Base-by-base conservation (phyloP, 2,888 invertebrate genomes). In the Halictus quadricinctus region DNA sequence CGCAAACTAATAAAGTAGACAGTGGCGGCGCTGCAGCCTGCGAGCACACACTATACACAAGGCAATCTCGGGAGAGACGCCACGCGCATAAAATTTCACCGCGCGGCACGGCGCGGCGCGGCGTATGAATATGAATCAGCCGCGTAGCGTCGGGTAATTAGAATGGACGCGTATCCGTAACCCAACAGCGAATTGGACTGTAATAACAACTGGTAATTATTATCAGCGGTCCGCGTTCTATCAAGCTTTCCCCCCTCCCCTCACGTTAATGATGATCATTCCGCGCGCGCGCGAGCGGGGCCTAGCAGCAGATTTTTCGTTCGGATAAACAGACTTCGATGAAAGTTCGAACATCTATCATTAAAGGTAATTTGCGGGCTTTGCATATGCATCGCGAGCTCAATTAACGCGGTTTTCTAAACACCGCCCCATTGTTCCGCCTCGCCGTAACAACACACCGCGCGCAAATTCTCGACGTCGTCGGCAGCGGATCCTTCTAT, bases 111-210 rank as follows among this genome's bases (percentile, higher is more conserved):
- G 72, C 50, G 50, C 58, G 76, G 72, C 50, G 50, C 58, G 73
- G 69, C 64, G 25, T 75, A 89, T 88, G 89, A 88, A 88, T 88
- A 88, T 88, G 89, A 89, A 88, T 88, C 78, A 79, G 77, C 58
- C 54, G 54, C 72, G 72, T 80, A 78, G 87, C 72, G 76, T 79
- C 43, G 72, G 66, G 83, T 87, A 87, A 88, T 87, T 88, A 88
- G 84, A 85, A 84, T 80, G 88, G 84, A 84, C 80, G 90, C 87
- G 88, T 89, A 87, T 85, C 90, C 89, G 85, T 88, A 85, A 89
- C 88, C 89, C 86, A 89, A 76, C 81, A 84, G 88, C 83, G 89
- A 90, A 90, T 90, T 90, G 89, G 89, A 90, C 88, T 90, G 90
- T 89, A 88, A 90, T 90, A 90, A 89, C 87, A 85, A 89, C 87